Percentiles rank a stretch among this genome's conserved stretches.
Evolutionary conservation across 2,797 vertebrate species (phyloP).

Genomic region (Notoglanidium macrostoma): DNA sequence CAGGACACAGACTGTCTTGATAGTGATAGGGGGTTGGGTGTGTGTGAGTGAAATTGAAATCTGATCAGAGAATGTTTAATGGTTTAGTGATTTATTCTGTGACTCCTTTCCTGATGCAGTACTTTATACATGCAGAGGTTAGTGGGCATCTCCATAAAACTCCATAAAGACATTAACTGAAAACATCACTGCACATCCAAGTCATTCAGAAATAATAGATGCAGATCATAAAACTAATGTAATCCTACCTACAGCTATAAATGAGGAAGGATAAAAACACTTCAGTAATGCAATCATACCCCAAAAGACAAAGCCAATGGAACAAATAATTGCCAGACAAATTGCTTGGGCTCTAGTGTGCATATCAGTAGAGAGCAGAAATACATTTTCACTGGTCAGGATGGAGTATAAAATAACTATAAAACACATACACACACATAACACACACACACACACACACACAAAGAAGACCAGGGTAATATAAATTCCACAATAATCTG

Average conservation of each 20-base stretch:
- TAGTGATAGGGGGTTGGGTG: slow-evolving; percentile 42
- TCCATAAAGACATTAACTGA: slow-evolving; percentile 20
- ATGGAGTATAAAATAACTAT: slow-evolving; percentile 43
- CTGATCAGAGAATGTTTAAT: slow-evolving; percentile 60
- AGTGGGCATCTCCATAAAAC: slow-evolving; percentile 46
- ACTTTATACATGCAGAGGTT: slow-evolving; percentile 31
- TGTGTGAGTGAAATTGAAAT: slow-evolving; percentile 64
- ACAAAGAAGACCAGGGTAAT: background rate
- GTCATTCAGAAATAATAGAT: slow-evolving; percentile 49
- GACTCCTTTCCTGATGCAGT: background rate
- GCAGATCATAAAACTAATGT: slow-evolving; percentile 33
- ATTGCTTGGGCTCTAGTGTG: slow-evolving; percentile 48
- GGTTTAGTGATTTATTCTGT: slow-evolving; percentile 55
- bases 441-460: slow-evolving; percentile 27
- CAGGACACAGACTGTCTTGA: slow-evolving; percentile 55
- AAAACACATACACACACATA: slow-evolving; percentile 2
- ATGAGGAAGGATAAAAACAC: slow-evolving; percentile 18
- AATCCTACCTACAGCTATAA: slow-evolving; percentile 35
- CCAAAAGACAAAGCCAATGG: slow-evolving; percentile 53
- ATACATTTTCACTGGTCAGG: slow-evolving; percentile 31
- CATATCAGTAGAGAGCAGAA: slow-evolving; percentile 48
- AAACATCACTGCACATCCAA: slow-evolving; percentile 26
- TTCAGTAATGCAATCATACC: slow-evolving; percentile 25
- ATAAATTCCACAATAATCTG: slow-evolving; percentile 12
- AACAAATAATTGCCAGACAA: slow-evolving; percentile 61